phyloP scores from a whole-genome alignment of 2,113 vertebrate genomes.

The Aplodontia rufa region DNA sequence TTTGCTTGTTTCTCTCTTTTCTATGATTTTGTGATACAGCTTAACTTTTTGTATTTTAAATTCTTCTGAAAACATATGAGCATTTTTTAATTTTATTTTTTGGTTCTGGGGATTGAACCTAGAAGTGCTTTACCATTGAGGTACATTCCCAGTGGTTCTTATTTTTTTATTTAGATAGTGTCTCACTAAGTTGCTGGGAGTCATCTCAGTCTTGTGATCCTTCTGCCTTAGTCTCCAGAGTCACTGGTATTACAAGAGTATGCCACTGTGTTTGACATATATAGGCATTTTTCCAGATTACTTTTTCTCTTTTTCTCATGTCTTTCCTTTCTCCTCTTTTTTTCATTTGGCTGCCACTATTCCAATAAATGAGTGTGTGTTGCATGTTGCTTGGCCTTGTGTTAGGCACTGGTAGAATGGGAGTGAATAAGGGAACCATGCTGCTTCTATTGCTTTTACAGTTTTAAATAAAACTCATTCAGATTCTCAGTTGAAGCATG shows the following conservation, averaged over 20 bases:
- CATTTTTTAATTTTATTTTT: neutral
- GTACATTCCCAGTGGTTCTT: too few species aligned
- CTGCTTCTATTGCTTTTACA: neutral
- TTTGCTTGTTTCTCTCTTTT: neutral
- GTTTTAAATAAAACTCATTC: neutral
- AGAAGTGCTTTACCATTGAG: too few species aligned
- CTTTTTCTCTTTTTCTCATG: neutral
- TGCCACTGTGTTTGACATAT: too few species aligned
- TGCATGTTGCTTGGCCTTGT: neutral
- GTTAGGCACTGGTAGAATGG: neutral
- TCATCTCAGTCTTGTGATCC: too few species aligned
- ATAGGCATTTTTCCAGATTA: neutral
- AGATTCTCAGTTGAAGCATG: neutral
- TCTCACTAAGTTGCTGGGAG: too few species aligned
- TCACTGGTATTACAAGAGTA: too few species aligned
- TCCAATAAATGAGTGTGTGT: neutral
- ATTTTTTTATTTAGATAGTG: too few species aligned
- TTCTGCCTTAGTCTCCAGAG: too few species aligned
- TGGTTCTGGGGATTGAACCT: too few species aligned
- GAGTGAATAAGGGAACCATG: neutral
- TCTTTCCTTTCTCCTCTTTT: neutral
- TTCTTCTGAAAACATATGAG: neutral
- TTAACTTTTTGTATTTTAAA: slow-evolving; percentile 9
- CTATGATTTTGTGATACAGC: neutral
- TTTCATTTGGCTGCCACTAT: neutral